These are phyloP conservation scores for Prionailurus viverrinus DNA, from an alignment of 2,113 vertebrate species.

Conservation along the genomic window DNA sequence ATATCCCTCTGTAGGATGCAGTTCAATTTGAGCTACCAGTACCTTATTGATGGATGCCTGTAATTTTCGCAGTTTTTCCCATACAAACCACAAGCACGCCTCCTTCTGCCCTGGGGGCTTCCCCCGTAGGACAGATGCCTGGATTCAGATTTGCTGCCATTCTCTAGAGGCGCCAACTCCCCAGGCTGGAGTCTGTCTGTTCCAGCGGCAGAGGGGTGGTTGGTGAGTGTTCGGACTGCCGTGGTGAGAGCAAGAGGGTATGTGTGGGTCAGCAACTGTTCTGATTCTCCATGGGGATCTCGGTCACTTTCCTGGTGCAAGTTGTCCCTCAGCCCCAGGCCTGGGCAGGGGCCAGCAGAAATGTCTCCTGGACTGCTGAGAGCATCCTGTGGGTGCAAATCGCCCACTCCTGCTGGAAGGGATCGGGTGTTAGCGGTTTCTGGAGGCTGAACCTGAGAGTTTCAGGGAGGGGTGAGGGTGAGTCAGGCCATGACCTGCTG, in stretches of 20 bases:
- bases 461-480: not conserved
- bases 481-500: not conserved
- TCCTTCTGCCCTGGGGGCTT: not conserved
- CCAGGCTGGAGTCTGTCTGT: not conserved
- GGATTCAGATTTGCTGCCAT: not conserved
- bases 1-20: not conserved
- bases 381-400: not conserved
- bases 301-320: not conserved
- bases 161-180: not conserved
- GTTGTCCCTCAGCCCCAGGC: not conserved
- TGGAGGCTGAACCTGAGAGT: not conserved
- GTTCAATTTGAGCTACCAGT: not conserved
- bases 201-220: not conserved
- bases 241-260: not conserved
- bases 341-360: not conserved
- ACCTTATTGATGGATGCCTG: not conserved
- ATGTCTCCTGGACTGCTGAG: not conserved
- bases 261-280: no score
- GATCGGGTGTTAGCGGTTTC: not conserved
- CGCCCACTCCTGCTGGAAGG: no score
- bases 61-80: not conserved
- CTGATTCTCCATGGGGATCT: not conserved
- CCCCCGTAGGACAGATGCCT: not conserved
- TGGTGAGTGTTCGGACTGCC: not conserved
- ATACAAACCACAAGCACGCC: rapidly evolving